Percentiles rank a stretch among this genome's conserved stretches.
Conservation (phyloP, 1,140 invertebrate species). For the Drosophila fuyamai region DNA sequence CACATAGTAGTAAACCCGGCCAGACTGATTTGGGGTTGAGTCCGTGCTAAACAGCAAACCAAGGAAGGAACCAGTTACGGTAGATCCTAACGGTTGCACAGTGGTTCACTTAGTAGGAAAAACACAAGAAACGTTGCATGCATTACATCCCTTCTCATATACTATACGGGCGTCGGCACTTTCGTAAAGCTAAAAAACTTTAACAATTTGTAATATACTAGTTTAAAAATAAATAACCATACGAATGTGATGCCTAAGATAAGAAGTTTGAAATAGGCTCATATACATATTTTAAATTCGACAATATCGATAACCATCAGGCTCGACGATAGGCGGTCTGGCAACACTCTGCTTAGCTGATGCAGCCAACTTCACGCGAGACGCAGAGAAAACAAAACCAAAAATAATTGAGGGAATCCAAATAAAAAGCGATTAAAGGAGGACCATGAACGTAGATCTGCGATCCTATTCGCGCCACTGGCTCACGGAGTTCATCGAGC, state of each 20-base stretch:
- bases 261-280: too few relatives aligned
- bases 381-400: conserved; percentile 73
- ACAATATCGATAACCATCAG: neutral
- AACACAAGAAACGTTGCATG: too few relatives aligned
- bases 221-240: too few relatives aligned
- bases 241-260: too few relatives aligned
- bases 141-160: too few relatives aligned
- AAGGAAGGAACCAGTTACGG: too few relatives aligned
- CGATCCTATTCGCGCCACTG: conserved; percentile 80
- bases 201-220: too few relatives aligned
- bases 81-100: neutral
- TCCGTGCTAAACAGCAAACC: too few relatives aligned
- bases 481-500: conserved; percentile 83
- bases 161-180: too few relatives aligned
- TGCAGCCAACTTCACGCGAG: conserved; percentile 66
- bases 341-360: conserved; percentile 8
- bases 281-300: neutral
- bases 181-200: too few relatives aligned
- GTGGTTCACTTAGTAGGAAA: neutral
- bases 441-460: conserved; percentile 72
- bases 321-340: conserved; percentile 14
- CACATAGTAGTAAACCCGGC: neutral
- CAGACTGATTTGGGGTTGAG: neutral
- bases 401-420: conserved; percentile 45
- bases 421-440: conserved; percentile 19